Evolutionary conservation across 2,888 invertebrate genomes (phyloP).

Genomic region (Macrophya alboannulata): DNA sequence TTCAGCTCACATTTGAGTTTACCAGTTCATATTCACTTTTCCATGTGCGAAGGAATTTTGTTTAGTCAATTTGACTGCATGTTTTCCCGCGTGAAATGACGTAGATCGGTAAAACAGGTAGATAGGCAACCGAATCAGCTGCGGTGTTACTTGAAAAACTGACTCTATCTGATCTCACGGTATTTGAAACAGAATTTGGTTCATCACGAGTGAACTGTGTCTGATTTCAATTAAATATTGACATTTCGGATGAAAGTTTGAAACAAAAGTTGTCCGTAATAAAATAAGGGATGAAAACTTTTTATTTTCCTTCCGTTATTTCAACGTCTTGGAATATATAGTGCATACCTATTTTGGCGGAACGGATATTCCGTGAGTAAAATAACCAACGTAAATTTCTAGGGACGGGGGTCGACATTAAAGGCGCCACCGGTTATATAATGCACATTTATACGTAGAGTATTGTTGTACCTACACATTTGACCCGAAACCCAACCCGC

Average conservation of each 20-base stretch:
- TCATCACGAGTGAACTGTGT: background rate
- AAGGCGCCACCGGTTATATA: slow-evolving; percentile 10
- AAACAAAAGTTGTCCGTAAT: background rate
- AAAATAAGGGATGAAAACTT: background rate
- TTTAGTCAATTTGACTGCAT: too few species aligned
- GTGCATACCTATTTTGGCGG: slow-evolving; percentile 1
- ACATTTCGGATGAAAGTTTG: slow-evolving; percentile 19
- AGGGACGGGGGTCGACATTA: background rate
- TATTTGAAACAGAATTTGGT: too few species aligned
- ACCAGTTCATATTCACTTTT: too few species aligned
- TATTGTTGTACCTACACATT: slow-evolving; percentile 5
- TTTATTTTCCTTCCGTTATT: background rate
- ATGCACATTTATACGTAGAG: slow-evolving; percentile 38
- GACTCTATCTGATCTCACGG: too few species aligned
- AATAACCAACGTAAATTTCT: slow-evolving; percentile 1
- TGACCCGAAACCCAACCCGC: slow-evolving; percentile 25
- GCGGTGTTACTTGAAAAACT: too few species aligned
- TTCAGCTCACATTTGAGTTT: too few species aligned
- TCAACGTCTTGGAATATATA: background rate
- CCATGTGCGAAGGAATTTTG: too few species aligned
- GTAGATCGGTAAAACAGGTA: background rate
- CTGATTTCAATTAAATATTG: slow-evolving; percentile 9
- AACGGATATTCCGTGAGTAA: background rate
- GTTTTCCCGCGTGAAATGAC: too few species aligned
- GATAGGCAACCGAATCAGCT: background rate